Evolutionary conservation across 2,113 vertebrate species (phyloP).

Genomic region (Phalacrocorax brasilianus): DNA sequence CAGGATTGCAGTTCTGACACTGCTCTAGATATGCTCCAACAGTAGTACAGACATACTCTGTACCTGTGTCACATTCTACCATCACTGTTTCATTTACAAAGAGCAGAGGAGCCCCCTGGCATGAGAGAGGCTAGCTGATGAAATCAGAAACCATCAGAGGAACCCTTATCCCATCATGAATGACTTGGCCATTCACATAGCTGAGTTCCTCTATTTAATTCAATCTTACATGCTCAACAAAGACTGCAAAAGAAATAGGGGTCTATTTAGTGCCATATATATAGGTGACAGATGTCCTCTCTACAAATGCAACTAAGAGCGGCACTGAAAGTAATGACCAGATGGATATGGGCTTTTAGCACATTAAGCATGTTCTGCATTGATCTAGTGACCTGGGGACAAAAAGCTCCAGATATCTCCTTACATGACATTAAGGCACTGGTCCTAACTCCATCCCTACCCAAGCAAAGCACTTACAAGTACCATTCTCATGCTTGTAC

Average conservation of each 20-base stretch:
- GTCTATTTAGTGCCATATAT: not conserved
- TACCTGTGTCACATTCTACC: not conserved
- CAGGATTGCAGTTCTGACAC: not conserved
- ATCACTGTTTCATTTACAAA: not conserved
- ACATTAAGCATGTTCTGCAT: not conserved
- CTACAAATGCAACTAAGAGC: not conserved
- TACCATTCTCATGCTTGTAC: not conserved
- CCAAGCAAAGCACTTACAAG: not conserved
- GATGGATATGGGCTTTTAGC: not conserved
- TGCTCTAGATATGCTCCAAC: not conserved
- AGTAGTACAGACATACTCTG: not conserved
- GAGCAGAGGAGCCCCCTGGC: not conserved
- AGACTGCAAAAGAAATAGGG: not conserved
- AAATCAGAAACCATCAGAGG: not conserved
- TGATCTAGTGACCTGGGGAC: not conserved
- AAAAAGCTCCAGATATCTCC: not conserved
- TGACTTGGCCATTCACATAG: not conserved
- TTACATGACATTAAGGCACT: not conserved
- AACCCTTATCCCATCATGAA: not conserved
- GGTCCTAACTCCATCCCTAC: not conserved
- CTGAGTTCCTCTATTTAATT: not conserved
- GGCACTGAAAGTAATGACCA: not conserved
- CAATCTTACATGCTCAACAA: not conserved
- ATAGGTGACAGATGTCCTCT: no score
- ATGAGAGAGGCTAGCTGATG: not conserved